Evolutionary conservation across 2,888 invertebrate genomes (phyloP).

Genomic region (Meta bourneti): DNA sequence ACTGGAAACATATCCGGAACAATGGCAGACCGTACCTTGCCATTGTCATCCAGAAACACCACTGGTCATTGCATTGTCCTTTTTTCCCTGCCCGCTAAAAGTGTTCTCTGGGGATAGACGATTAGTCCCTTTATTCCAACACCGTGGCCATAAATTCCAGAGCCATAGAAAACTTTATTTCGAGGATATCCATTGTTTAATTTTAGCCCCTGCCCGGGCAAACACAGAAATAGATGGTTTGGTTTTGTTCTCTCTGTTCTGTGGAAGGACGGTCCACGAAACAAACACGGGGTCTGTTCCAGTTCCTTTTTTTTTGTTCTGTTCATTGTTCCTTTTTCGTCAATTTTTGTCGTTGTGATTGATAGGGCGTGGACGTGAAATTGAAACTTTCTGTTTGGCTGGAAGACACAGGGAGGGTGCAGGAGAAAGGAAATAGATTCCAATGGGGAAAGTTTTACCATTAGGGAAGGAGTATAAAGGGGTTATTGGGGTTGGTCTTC

Average conservation of each 20-base stretch:
- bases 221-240: background rate
- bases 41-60: slow-evolving; percentile 11
- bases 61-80: background rate
- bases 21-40: background rate
- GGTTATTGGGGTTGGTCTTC: slow-evolving; percentile 14
- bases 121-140: slow-evolving; percentile 12
- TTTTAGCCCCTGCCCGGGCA: background rate
- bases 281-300: too few relatives aligned
- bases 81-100: background rate
- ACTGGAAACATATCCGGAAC: background rate
- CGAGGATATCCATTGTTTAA: slow-evolving; percentile 23
- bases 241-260: background rate
- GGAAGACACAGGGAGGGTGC: background rate
- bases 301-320: too few relatives aligned
- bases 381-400: slow-evolving; percentile 5
- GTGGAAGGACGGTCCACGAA: too few relatives aligned
- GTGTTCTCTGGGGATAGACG: background rate
- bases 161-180: slow-evolving; percentile 7
- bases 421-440: background rate
- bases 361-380: slow-evolving; percentile 28
- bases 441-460: slow-evolving; percentile 30
- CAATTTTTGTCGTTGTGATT: slow-evolving; percentile 15
- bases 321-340: background rate
- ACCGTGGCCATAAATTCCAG: slow-evolving; percentile 18
- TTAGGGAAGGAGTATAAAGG: slow-evolving; percentile 23